Evolutionary conservation across 2,797 vertebrate genomes (phyloP), one percentile per base, ranked within the genome.

Genomic region (Aphelocoma californica): DNA sequence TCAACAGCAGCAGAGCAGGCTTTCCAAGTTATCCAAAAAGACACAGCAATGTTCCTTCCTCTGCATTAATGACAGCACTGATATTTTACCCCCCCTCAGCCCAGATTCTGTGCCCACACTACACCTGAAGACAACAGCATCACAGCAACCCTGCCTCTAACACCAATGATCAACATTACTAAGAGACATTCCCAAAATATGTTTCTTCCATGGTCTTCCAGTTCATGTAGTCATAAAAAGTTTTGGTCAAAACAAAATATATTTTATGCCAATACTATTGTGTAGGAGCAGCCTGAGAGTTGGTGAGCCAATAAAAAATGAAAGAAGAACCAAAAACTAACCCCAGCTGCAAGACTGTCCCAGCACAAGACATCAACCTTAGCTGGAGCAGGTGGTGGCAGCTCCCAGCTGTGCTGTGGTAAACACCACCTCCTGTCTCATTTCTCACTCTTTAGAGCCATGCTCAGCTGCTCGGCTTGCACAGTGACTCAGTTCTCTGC

Each of bases 201-300:
- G 8, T 28, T 81, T 34, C 34, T 85, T 61, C 54, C 26, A 6
- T 24, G 47, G 62, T 42, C 61, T 57, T 74, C 70, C 28, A 58
- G 44, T 29, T 44, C 40, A 31, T 9, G 14, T 24, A 45, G 31
- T 48, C 48, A 57, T 5, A 75, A 34, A 80, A 60, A 66, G 15
- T 17, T 51, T 69, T 1, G 0, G 9, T 36, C 31, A n/a, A 28
- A 82, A 62, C 9, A 40, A 28, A 17, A 32, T 1, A 4, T 1
- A 5, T 56, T 60, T 83, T n/a, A 77, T 54, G 23, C 14, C 2
- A 1, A 64, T n/a, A 18, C 6, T 38, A 8, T 48, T 23, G 21
- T 2, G 0, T 14, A 62, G n/a, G 19, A 88, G n/a, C 9, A 32
- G 44, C 60, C 32, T 64, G 28, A 78, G 34, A 66, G 14, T 4